Percentiles rank a stretch among this genome's conserved stretches.
These are phyloP conservation scores for Oceanodroma tethys DNA, from an alignment of 2,113 vertebrate species.

Conservation along the genomic window DNA sequence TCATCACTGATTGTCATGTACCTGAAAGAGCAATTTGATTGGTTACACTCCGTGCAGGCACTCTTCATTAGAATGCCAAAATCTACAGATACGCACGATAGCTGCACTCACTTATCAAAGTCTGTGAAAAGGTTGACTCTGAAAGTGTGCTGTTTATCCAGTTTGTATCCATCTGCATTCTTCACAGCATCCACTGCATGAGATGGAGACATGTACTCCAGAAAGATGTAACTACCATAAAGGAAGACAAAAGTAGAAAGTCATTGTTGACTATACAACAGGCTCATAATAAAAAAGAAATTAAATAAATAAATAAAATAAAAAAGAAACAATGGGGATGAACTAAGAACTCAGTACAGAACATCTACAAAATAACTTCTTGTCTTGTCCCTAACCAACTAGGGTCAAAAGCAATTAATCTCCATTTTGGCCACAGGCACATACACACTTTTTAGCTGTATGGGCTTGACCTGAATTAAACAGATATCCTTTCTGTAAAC, in stretches of 20 bases:
- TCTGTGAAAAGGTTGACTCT: constrained; percentile 97
- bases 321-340: not conserved
- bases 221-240: constrained; percentile 87
- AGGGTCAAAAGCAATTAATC: not conserved
- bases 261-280: fast-evolving
- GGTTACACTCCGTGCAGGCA: not conserved
- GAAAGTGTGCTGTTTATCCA: constrained; percentile 98
- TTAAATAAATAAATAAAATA: not conserved
- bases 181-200: constrained; percentile 94
- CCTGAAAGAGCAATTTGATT: constrained; percentile 58
- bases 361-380: not conserved
- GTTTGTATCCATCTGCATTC: constrained; percentile 94
- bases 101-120: constrained; percentile 90
- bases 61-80: not conserved
- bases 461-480: not conserved
- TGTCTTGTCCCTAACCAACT: not conserved
- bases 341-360: not conserved
- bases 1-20: constrained; percentile 98
- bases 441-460: not conserved
- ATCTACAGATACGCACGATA: fast-evolving
- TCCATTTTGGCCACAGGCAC: not conserved
- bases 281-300: not conserved
- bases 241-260: not conserved
- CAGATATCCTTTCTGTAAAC: not conserved
- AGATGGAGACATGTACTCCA: constrained; percentile 90